Conservation (phyloP, 2,888 invertebrate species). For the Clivina fossor region DNA sequence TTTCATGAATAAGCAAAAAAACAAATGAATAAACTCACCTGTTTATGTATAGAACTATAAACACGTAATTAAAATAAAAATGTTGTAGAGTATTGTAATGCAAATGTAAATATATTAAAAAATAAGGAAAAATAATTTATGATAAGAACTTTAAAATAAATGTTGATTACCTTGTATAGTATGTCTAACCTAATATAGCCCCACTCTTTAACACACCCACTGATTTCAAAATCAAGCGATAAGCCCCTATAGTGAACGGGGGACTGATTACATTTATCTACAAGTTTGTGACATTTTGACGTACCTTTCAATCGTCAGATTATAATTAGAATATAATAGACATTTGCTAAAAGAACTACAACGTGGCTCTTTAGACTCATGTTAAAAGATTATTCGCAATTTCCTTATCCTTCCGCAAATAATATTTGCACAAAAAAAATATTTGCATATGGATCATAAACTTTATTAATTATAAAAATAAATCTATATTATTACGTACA, state of each 20-base stretch:
- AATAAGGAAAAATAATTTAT: too few species aligned
- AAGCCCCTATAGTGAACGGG: too few species aligned
- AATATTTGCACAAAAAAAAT: constrained; percentile 11
- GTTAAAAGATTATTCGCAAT: constrained; percentile 13
- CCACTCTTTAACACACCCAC: constrained; percentile 28
- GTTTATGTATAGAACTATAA: background rate
- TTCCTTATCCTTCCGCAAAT: constrained; percentile 6
- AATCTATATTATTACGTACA: too few species aligned
- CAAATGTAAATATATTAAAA: too few species aligned
- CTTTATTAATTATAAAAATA: too few species aligned
- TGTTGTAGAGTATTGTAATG: too few species aligned
- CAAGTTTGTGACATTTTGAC: constrained; percentile 13
- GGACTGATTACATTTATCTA: constrained; percentile 2
- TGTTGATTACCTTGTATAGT: constrained; percentile 25
- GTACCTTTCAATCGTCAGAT: constrained; percentile 13
- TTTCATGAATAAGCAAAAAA: too few species aligned
- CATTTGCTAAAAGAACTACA: constrained; percentile 17
- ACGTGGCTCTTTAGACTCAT: constrained; percentile 13
- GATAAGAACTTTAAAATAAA: too few species aligned
- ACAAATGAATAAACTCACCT: background rate
- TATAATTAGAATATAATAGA: constrained; percentile 22
- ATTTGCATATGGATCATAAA: too few species aligned
- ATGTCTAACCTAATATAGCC: constrained; percentile 12
- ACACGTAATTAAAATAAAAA: too few species aligned
- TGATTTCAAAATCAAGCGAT: constrained; percentile 12